Evolutionary conservation across 2,888 invertebrate species (phyloP).

Genomic region (Abrostola tripartita): DNA sequence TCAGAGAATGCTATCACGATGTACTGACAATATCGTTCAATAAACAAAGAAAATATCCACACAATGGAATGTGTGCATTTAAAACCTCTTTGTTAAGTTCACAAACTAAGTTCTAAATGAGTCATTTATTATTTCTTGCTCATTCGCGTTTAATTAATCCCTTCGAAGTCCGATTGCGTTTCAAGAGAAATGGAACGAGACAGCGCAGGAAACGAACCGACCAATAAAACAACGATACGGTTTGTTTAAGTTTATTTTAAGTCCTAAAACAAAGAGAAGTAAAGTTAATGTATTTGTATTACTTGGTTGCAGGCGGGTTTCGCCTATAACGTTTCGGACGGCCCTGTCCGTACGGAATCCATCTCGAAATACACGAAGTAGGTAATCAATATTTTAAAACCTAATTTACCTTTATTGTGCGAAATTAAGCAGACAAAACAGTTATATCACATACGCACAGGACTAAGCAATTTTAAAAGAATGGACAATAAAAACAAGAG

Average conservation of each 20-base stretch:
- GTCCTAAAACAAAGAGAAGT: slow-evolving; percentile 37
- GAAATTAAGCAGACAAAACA: too few relatives aligned
- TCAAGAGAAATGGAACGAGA: slow-evolving; percentile 39
- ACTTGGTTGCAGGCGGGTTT: neutral
- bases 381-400: too few relatives aligned
- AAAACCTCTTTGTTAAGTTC: slow-evolving; percentile 40
- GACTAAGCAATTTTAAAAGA: too few relatives aligned
- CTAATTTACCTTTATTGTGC: too few relatives aligned
- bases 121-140: slow-evolving; percentile 45
- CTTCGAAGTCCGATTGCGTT: slow-evolving; percentile 25
- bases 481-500: too few relatives aligned
- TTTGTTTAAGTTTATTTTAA: slow-evolving; percentile 37
- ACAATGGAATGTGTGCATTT: neutral
- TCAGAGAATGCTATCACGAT: too few relatives aligned
- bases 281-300: slow-evolving; percentile 18
- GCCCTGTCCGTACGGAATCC: too few relatives aligned
- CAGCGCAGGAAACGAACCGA: slow-evolving; percentile 32
- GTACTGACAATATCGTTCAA: too few relatives aligned
- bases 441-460: too few relatives aligned
- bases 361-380: too few relatives aligned
- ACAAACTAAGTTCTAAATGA: slow-evolving; percentile 31
- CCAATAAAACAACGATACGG: slow-evolving; percentile 33
- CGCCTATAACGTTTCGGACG: neutral
- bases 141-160: slow-evolving; percentile 38
- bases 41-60: neutral